Percentiles rank a stretch among this genome's conserved stretches.
These are phyloP conservation scores for Holacanthella duospinosa DNA, from an alignment of 2,888 invertebrate genomes.

Conservation along the genomic window DNA sequence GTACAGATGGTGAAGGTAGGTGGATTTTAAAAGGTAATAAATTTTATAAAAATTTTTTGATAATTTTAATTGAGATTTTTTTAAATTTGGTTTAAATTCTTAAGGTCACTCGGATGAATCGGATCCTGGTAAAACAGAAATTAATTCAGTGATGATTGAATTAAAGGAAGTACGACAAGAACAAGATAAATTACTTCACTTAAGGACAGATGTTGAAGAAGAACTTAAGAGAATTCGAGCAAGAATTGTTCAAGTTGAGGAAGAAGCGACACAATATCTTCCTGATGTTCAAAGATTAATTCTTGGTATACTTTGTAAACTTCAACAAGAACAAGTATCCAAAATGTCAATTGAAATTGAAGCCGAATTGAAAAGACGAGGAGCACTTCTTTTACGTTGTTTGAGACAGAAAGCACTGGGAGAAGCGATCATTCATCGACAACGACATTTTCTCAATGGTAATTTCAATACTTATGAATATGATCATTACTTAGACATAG, in stretches of 20 bases:
- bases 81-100: neutral
- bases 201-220: conserved; percentile 64
- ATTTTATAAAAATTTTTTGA: neutral
- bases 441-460: conserved; percentile 75
- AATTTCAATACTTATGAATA: too few relatives aligned
- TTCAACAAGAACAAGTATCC: conserved; percentile 88
- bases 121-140: conserved; percentile 27
- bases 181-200: conserved; percentile 65
- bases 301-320: conserved; percentile 72
- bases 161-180: conserved; percentile 47
- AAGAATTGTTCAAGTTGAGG: conserved; percentile 68
- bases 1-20: conserved; percentile 62
- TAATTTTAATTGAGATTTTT: neutral
- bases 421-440: conserved; percentile 83
- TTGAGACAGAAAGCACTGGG: conserved; percentile 74
- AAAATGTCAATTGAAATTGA: conserved; percentile 68
- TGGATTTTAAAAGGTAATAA: conserved; percentile 34
- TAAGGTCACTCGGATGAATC: conserved; percentile 22
- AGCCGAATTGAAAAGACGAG: conserved; percentile 72
- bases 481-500: too few relatives aligned
- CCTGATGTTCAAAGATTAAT: conserved; percentile 82
- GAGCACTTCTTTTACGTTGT: conserved; percentile 68
- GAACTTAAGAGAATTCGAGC: conserved; percentile 70
- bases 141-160: conserved; percentile 32
- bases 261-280: conserved; percentile 41